These are phyloP conservation scores for Tichodroma muraria DNA, from an alignment of 2,113 vertebrate genomes.

Conservation along the genomic window DNA sequence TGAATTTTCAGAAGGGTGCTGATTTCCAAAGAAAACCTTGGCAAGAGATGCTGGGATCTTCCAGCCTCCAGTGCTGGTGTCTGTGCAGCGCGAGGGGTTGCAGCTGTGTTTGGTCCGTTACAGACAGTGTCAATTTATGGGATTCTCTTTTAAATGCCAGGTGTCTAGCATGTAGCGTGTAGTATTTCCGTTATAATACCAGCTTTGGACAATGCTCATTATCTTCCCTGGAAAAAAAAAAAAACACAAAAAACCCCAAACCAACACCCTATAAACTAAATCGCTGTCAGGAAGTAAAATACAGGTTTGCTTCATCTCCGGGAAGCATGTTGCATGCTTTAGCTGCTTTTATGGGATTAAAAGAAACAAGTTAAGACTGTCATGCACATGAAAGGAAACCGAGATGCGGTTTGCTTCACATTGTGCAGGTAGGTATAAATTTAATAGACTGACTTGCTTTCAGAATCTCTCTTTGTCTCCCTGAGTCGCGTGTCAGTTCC, in stretches of 20 bases:
- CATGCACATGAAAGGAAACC: conserved; percentile 51
- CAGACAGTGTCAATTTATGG: background rate
- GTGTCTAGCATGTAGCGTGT: background rate
- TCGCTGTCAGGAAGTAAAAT: conserved; percentile 50
- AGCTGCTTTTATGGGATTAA: conserved; percentile 58
- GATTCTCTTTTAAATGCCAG: background rate
- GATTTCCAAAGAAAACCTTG: background rate
- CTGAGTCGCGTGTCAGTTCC: conserved; percentile 20
- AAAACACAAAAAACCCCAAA: background rate
- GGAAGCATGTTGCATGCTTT: conserved; percentile 47
- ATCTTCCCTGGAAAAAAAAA: background rate
- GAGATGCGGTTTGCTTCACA: conserved; percentile 54
- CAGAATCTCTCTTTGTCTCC: conserved; percentile 40
- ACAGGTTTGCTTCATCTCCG: conserved; percentile 26
- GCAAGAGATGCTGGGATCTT: background rate
- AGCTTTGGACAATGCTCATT: conserved; percentile 23
- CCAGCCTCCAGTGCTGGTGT: background rate
- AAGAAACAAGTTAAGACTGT: conserved; percentile 61
- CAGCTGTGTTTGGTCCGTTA: background rate
- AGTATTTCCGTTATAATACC: conserved; percentile 1
- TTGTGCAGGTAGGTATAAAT: conserved; percentile 63
- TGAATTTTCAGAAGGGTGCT: background rate
- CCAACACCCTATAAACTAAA: conserved; percentile 12
- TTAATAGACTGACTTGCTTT: conserved; percentile 59
- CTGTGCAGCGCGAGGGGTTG: background rate